A percentile compares a stretch with the other conserved stretches of the same genome.
phyloP scores from a whole-genome alignment of 2,113 vertebrate species.

The Peromyscus maniculatus region DNA sequence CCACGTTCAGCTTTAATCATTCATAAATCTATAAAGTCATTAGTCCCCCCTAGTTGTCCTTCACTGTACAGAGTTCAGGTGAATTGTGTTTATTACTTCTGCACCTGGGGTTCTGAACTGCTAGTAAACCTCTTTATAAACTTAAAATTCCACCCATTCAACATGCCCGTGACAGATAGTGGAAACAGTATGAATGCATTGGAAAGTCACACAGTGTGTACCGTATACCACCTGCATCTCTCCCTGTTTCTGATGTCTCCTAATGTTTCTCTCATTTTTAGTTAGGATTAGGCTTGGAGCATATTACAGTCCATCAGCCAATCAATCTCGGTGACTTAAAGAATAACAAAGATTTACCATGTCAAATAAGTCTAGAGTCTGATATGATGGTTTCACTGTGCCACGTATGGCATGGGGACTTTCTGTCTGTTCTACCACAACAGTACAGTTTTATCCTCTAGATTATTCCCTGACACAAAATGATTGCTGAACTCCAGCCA shows the following conservation, averaged over 20 bases:
- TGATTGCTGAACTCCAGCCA: neutral
- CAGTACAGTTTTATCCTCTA: neutral
- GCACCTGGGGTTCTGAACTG: neutral
- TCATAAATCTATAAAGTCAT: neutral
- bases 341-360: neutral
- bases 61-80: neutral
- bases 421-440: neutral
- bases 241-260: neutral
- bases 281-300: neutral
- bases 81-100: slow-evolving; percentile 38
- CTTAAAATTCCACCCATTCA: neutral
- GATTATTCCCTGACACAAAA: slow-evolving; percentile 1
- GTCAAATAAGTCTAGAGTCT: slow-evolving; percentile 1
- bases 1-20: neutral
- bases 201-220: slow-evolving; percentile 1
- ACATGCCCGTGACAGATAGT: neutral
- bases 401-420: neutral
- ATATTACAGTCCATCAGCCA: neutral
- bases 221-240: neutral
- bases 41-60: neutral
- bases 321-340: neutral
- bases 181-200: neutral
- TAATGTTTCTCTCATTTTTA: neutral
- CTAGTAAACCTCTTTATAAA: slow-evolving; percentile 45
- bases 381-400: neutral